These are phyloP conservation scores for Bufo gargarizans DNA, from an alignment of 2,113 vertebrate species.

Conservation along the genomic window DNA sequence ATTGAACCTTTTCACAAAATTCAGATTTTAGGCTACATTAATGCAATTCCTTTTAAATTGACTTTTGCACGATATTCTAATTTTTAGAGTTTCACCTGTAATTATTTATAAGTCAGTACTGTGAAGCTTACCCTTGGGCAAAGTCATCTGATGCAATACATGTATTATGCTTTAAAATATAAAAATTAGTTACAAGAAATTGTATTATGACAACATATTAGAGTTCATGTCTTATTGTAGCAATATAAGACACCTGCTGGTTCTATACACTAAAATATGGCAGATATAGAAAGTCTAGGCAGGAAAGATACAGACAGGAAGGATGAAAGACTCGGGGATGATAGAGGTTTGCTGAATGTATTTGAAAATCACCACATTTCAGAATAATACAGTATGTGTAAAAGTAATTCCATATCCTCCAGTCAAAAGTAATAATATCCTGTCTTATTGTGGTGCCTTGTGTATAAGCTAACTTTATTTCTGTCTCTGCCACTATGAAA, in stretches of 20 bases:
- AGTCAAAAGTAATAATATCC: not conserved
- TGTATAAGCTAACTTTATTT: not conserved
- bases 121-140: conserved; percentile 8
- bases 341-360: not conserved
- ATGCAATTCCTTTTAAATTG: too few species aligned
- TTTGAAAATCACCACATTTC: not conserved
- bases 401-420: not conserved
- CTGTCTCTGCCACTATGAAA: conserved; percentile 1
- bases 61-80: too few species aligned
- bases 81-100: not conserved
- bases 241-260: conserved; percentile 5
- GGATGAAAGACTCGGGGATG: not conserved
- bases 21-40: too few species aligned
- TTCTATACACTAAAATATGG: not conserved
- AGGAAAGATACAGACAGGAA: too few species aligned
- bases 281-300: not conserved
- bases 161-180: not conserved
- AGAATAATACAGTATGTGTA: not conserved
- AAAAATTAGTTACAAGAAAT: not conserved
- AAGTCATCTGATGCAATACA: conserved; percentile 16
- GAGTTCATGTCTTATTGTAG: not conserved
- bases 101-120: not conserved
- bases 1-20: too few species aligned
- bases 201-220: not conserved
- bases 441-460: not conserved